Evolutionary conservation across 1,140 invertebrate species (phyloP).

Genomic region (Sycobia sp.): DNA sequence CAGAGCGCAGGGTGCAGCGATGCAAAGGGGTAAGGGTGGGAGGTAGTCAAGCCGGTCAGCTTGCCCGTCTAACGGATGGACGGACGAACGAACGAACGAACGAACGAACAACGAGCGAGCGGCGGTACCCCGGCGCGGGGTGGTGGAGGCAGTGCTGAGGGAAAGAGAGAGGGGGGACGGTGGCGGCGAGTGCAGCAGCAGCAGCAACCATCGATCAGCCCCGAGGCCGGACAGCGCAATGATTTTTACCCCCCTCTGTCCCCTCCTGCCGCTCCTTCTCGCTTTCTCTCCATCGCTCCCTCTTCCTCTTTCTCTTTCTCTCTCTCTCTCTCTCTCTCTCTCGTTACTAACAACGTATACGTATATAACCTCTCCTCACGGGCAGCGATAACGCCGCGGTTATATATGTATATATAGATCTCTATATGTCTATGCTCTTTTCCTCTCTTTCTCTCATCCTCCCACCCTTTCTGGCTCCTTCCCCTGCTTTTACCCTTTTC

Average conservation of each 20-base stretch:
- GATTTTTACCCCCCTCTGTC: slow-evolving; percentile 64
- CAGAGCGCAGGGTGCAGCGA: slow-evolving; percentile 28
- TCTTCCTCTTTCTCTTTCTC: slow-evolving; percentile 38
- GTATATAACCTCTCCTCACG: not conserved
- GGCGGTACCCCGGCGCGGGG: slow-evolving; percentile 47
- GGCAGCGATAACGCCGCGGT: not conserved
- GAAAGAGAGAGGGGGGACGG: too few relatives aligned
- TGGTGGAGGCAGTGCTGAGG: too few relatives aligned
- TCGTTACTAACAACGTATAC: slow-evolving; percentile 29
- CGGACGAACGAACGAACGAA: too few relatives aligned
- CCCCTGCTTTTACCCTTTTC: slow-evolving; percentile 34
- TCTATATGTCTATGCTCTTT: not conserved
- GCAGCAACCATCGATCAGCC: slow-evolving; percentile 62
- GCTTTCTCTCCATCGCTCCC: slow-evolving; percentile 36
- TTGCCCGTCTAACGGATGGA: slow-evolving; percentile 37
- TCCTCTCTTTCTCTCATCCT: not conserved
- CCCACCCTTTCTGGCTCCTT: slow-evolving; percentile 37
- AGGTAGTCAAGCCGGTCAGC: slow-evolving; percentile 5
- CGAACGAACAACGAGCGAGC: slow-evolving; percentile 43
- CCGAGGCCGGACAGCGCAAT: slow-evolving; percentile 62
- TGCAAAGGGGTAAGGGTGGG: slow-evolving; percentile 23
- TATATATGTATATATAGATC: not conserved
- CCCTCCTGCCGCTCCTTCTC: slow-evolving; percentile 43
- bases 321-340: slow-evolving; percentile 22
- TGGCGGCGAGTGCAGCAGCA: slow-evolving; percentile 41